Percentiles rank a stretch among this genome's conserved stretches.
Conservation (phyloP, 2,888 invertebrate species). For the Pachydiplax longipennis region DNA sequence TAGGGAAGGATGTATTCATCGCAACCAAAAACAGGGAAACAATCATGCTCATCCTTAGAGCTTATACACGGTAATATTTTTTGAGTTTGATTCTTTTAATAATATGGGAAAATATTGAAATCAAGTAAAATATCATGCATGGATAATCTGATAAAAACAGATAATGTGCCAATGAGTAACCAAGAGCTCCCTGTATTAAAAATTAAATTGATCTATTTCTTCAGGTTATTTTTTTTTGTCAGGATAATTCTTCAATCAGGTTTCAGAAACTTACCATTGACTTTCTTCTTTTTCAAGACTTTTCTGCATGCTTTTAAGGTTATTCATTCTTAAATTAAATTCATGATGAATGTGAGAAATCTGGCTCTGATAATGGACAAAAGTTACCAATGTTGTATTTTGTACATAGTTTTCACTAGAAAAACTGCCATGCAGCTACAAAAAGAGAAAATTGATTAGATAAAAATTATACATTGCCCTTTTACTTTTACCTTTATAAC, state of each 20-base stretch:
- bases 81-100: no score
- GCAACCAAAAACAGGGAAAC: no score
- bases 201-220: neutral
- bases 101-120: no score
- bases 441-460: neutral
- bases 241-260: neutral
- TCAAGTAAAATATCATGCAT: no score
- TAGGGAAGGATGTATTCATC: no score
- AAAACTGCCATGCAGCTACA: neutral
- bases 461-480: neutral
- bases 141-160: no score
- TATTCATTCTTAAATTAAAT: neutral
- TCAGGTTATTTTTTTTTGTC: neutral
- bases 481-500: no score
- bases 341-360: neutral
- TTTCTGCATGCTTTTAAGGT: neutral
- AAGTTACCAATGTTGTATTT: neutral
- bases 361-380: conserved; percentile 9
- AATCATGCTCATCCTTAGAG: no score
- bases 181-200: no score
- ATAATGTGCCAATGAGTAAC: no score
- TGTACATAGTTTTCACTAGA: neutral
- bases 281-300: neutral
- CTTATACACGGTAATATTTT: no score
- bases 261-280: neutral